A percentile compares a stretch with the other conserved stretches of the same genome.
Conservation (phyloP, 2,888 invertebrate species). For the Adela reaumurella region DNA sequence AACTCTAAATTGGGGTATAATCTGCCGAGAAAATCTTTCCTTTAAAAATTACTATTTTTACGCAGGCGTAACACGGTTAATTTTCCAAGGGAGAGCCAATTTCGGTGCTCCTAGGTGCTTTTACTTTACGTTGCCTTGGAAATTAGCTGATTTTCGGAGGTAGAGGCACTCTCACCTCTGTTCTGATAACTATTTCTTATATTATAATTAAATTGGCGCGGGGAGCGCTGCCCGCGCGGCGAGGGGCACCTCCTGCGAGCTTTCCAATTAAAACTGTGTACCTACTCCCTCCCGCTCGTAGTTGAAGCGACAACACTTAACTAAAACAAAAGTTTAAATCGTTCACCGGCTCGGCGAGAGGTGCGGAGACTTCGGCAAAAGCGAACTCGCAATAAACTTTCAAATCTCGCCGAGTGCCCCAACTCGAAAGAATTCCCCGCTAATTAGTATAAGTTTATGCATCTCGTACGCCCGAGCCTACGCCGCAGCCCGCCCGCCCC, state of each 20-base stretch:
- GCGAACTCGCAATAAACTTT: constrained; percentile 20
- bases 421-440: constrained; percentile 43
- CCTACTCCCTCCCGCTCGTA: background rate
- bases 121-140: too few species aligned
- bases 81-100: too few species aligned
- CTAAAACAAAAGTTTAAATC: background rate
- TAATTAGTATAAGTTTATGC: constrained; percentile 55
- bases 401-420: constrained; percentile 36
- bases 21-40: too few species aligned
- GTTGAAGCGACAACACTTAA: background rate
- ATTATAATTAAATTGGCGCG: too few species aligned
- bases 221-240: too few species aligned
- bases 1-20: too few species aligned
- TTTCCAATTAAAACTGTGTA: background rate
- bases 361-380: background rate
- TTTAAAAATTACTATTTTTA: too few species aligned
- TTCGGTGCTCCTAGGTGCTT: too few species aligned
- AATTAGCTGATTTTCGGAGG: too few species aligned
- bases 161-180: too few species aligned
- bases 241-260: background rate
- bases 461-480: constrained; percentile 29
- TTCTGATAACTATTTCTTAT: too few species aligned
- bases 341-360: background rate
- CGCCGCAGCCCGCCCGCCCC: constrained; percentile 21
- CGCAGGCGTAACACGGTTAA: too few species aligned